These are phyloP conservation scores for Scaptomyza cyrtandrae DNA, from an alignment of 2,888 invertebrate species.

Conservation along the genomic window DNA sequence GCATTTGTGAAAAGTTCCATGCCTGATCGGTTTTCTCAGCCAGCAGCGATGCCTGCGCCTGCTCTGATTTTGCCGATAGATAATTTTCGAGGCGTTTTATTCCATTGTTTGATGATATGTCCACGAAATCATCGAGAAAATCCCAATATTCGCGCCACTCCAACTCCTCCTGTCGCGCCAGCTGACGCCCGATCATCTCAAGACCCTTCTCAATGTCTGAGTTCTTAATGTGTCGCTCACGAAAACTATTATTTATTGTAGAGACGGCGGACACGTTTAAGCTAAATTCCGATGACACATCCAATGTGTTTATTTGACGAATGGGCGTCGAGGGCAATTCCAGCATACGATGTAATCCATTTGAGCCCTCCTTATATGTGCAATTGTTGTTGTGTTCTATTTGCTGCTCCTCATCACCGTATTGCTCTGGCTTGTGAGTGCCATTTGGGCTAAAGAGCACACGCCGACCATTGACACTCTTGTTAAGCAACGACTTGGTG, in stretches of 20 bases:
- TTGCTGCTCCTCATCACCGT: constrained; percentile 9
- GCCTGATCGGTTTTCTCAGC: constrained; percentile 41
- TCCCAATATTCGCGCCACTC: constrained; percentile 97
- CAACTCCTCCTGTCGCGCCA: constrained; percentile 89
- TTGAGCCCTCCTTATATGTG: constrained; percentile 7
- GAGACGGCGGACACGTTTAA: constrained; percentile 27
- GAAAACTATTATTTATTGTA: constrained; percentile 68
- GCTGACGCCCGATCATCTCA: constrained; percentile 91
- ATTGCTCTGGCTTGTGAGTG: constrained; percentile 39
- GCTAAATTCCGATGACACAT: constrained; percentile 19
- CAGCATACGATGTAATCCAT: constrained; percentile 3
- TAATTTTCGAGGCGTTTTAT: constrained; percentile 90
- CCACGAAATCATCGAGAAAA: constrained; percentile 92
- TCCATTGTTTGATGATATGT: constrained; percentile 91
- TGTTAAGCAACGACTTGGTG: constrained; percentile 40
- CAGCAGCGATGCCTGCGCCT: constrained; percentile 7
- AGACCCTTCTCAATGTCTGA: constrained; percentile 93
- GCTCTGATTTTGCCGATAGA: constrained; percentile 83
- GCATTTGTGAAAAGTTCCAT: constrained; percentile 44
- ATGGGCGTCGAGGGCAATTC: constrained; percentile 58
- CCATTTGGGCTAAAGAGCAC: constrained; percentile 70
- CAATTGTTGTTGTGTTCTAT: constrained; percentile 62
- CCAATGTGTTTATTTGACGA: constrained; percentile 40
- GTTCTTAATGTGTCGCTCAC: constrained; percentile 86
- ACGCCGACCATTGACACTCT: constrained; percentile 39